Conservation (phyloP, 2,113 vertebrate species). For the Heterotis niloticus region DNA sequence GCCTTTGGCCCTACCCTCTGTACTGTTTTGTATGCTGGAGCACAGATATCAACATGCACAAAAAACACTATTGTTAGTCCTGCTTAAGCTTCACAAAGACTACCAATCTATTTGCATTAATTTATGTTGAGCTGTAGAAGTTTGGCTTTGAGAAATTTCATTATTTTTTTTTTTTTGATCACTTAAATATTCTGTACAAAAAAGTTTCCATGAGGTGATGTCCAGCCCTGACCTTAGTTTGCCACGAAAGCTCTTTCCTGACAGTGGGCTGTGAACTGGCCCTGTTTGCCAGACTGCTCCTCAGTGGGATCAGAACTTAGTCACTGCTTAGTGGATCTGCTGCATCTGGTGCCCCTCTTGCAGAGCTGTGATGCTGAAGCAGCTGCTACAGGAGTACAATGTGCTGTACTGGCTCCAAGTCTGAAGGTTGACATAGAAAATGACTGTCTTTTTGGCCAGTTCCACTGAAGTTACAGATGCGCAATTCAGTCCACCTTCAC, state of each 20-base stretch:
- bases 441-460: neutral
- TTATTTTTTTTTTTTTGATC: neutral
- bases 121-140: neutral
- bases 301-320: neutral
- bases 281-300: neutral
- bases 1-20: too few species aligned
- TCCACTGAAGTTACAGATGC: neutral
- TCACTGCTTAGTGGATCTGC: neutral
- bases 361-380: neutral
- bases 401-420: neutral
- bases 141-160: neutral
- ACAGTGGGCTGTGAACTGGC: slow-evolving; percentile 2
- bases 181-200: neutral
- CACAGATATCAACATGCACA: too few species aligned
- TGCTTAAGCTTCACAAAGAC: neutral
- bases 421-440: neutral
- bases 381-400: neutral
- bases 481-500: neutral
- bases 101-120: neutral
- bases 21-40: too few species aligned
- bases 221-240: neutral
- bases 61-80: neutral
- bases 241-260: neutral
- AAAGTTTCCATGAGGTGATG: neutral
- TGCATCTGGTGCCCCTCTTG: neutral